Conservation (phyloP, 2,113 vertebrate species). For the Neomonachus schauinslandi region DNA sequence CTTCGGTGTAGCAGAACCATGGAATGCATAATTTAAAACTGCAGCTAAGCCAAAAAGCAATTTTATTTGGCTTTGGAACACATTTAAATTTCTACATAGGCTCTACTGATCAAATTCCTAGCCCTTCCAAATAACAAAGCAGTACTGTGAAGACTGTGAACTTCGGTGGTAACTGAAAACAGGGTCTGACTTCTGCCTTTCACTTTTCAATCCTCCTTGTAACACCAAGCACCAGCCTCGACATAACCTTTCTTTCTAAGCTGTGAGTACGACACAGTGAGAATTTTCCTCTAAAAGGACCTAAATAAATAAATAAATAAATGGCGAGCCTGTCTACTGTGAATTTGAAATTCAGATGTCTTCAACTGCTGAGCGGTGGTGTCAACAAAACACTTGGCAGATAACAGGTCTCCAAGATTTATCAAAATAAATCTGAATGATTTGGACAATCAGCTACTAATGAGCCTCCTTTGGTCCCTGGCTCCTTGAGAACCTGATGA, state of each 20-base stretch:
- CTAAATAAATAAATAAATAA: background rate
- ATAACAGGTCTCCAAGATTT: background rate
- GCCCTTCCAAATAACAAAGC: constrained; percentile 11
- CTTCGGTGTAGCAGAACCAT: background rate
- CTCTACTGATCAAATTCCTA: background rate
- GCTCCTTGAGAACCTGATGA: background rate
- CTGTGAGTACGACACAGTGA: background rate
- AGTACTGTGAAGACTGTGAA: background rate
- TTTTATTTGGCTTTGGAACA: background rate
- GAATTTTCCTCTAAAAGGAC: background rate
- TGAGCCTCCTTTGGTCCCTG: background rate
- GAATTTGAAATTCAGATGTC: constrained; percentile 13
- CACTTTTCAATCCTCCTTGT: background rate
- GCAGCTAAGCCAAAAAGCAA: background rate
- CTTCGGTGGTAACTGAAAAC: background rate
- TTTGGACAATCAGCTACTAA: background rate
- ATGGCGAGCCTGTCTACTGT: background rate
- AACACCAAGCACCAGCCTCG: background rate
- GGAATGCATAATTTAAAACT: background rate
- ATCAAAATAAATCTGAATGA: background rate
- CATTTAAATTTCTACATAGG: background rate
- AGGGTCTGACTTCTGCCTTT: background rate
- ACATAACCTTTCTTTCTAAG: background rate
- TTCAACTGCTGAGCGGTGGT: background rate
- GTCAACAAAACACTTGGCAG: background rate